These are phyloP conservation scores for Papilio polytes DNA, from an alignment of 1,140 invertebrate genomes.

Conservation along the genomic window DNA sequence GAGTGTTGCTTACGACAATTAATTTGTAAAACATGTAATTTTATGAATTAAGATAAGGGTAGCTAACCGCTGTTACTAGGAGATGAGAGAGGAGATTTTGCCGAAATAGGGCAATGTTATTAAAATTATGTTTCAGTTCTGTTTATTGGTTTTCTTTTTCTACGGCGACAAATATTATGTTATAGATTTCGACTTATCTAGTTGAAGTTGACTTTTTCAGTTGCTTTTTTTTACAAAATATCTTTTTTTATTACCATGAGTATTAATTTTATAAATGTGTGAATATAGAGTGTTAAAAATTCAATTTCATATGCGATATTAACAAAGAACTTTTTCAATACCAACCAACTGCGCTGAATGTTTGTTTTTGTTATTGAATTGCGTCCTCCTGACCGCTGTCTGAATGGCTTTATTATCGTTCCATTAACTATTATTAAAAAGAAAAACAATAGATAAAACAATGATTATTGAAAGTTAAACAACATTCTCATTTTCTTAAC, in stretches of 20 bases:
- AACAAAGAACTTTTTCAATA: constrained; percentile 26
- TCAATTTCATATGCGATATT: background rate
- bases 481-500: constrained; percentile 34
- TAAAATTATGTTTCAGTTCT: background rate
- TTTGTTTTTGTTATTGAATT: constrained; percentile 56
- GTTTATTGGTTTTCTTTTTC: background rate
- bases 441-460: constrained; percentile 53
- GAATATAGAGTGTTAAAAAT: background rate
- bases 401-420: constrained; percentile 53
- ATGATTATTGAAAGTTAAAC: constrained; percentile 42
- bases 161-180: too few species aligned
- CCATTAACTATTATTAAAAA: constrained; percentile 47
- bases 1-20: background rate
- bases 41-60: constrained; percentile 5
- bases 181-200: too few species aligned
- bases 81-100: background rate
- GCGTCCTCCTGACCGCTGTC: constrained; percentile 41
- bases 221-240: too few species aligned
- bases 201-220: too few species aligned
- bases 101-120: background rate
- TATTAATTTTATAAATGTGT: too few species aligned
- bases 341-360: constrained; percentile 1
- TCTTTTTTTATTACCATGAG: too few species aligned
- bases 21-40: background rate
- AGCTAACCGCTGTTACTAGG: background rate